phyloP scores from a whole-genome alignment of 2,888 invertebrate species.

The Athalia circularis region DNA sequence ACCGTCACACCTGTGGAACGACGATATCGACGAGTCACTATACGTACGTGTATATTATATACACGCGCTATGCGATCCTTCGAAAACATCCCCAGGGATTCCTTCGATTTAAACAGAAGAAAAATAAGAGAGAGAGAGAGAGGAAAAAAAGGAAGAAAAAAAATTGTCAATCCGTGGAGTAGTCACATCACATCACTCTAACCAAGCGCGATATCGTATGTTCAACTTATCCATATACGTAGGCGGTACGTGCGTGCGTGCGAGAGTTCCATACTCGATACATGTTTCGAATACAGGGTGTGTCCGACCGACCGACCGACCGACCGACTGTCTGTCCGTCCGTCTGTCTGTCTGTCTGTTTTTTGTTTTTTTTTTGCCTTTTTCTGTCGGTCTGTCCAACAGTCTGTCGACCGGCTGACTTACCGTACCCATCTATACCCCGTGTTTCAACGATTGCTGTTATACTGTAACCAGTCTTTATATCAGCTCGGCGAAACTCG shows the following conservation, averaged over 20 bases:
- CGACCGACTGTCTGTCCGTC: not conserved
- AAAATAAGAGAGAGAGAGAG: no score
- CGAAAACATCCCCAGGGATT: no score
- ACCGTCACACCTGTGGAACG: no score
- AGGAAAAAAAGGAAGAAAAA: not conserved
- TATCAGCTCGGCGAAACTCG: slow-evolving; percentile 6
- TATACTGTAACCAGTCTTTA: slow-evolving; percentile 6
- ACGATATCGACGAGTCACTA: no score
- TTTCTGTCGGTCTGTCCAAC: not conserved
- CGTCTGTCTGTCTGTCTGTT: slow-evolving; percentile 3
- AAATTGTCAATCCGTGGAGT: slow-evolving; percentile 1
- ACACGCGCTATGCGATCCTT: no score
- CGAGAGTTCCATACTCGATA: not conserved
- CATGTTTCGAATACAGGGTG: slow-evolving; percentile 24
- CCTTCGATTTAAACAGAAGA: no score
- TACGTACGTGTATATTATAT: no score
- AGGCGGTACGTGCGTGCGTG: not conserved
- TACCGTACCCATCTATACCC: slow-evolving; percentile 15
- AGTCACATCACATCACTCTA: not conserved
- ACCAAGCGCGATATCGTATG: slow-evolving; percentile 4
- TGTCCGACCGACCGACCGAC: not conserved
- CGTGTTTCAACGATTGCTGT: slow-evolving; percentile 13
- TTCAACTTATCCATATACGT: not conserved
- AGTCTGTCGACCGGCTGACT: slow-evolving; percentile 27
- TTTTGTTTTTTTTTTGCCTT: no score